A percentile compares a stretch with the other conserved stretches of the same genome.
phyloP scores from a whole-genome alignment of 2,113 vertebrate species.

The Himantopus leucocephalus region DNA sequence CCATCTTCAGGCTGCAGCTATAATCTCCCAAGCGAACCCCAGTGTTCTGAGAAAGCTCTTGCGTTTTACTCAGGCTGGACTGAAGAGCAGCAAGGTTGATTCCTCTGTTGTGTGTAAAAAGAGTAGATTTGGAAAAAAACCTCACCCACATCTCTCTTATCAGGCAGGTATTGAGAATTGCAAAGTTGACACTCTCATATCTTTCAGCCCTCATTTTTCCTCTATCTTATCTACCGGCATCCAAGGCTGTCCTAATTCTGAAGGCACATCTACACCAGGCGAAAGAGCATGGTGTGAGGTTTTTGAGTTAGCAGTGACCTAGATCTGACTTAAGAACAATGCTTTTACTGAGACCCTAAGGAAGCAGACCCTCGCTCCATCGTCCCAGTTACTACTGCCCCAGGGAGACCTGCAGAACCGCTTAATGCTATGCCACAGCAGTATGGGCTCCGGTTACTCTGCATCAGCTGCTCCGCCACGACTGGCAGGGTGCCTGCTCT shows the following conservation, averaged over 20 bases:
- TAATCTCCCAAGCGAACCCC: background rate
- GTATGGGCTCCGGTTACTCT: background rate
- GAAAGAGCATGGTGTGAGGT: background rate
- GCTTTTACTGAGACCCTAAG: background rate
- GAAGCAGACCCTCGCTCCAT: background rate
- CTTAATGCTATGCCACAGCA: background rate
- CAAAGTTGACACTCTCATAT: background rate
- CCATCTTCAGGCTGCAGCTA: background rate
- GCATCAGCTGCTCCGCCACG: background rate
- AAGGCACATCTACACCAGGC: background rate
- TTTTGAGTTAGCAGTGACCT: conserved; percentile 32
- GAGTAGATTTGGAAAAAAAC: background rate
- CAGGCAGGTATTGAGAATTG: background rate
- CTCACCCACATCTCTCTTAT: background rate
- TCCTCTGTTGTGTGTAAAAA: background rate
- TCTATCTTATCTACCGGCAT: background rate
- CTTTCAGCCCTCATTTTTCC: background rate
- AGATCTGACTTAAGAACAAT: background rate
- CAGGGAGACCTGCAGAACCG: background rate
- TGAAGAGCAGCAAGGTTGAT: background rate
- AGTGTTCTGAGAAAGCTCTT: background rate
- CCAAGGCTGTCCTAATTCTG: conserved; percentile 29
- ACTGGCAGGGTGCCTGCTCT: background rate
- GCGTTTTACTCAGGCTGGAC: background rate
- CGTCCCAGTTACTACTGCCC: background rate